Conservation (phyloP, 2,888 invertebrate species). For the Temnothorax unifasciatus region DNA sequence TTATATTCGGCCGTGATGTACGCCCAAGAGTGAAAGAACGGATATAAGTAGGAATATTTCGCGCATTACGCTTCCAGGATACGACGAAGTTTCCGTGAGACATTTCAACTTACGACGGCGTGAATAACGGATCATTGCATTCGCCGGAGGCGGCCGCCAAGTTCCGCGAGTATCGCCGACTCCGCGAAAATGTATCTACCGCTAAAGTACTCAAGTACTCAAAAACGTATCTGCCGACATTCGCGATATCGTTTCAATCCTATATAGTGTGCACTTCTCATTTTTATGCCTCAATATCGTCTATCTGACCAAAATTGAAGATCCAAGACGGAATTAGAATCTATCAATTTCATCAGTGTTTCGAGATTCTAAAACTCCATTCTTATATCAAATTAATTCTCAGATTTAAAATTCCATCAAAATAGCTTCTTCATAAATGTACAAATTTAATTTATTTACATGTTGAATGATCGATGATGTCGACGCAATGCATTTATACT, state of each 20-base stretch:
- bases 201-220: conserved; percentile 37
- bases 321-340: neutral
- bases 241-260: conserved; percentile 13
- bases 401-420: neutral
- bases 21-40: conserved; percentile 34
- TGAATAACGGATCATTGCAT: conserved; percentile 71
- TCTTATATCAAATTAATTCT: neutral
- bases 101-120: conserved; percentile 63
- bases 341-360: neutral
- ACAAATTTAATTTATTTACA: conserved; percentile 11
- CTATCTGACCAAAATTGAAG: neutral
- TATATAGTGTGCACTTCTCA: conserved; percentile 11
- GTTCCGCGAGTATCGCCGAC: conserved; percentile 42
- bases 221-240: conserved; percentile 22
- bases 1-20: conserved; percentile 43
- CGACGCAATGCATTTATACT: neutral
- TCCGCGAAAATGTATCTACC: conserved; percentile 28
- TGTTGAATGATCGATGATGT: neutral
- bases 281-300: neutral
- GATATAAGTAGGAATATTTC: conserved; percentile 40
- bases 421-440: conserved; percentile 9
- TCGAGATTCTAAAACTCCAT: neutral
- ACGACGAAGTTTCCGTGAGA: conserved; percentile 64
- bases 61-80: conserved; percentile 47
- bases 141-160: conserved; percentile 62